Evolutionary conservation across 92 coral and sea anemone species (phyloP).

Genomic region (Desmophyllum pertusum): DNA sequence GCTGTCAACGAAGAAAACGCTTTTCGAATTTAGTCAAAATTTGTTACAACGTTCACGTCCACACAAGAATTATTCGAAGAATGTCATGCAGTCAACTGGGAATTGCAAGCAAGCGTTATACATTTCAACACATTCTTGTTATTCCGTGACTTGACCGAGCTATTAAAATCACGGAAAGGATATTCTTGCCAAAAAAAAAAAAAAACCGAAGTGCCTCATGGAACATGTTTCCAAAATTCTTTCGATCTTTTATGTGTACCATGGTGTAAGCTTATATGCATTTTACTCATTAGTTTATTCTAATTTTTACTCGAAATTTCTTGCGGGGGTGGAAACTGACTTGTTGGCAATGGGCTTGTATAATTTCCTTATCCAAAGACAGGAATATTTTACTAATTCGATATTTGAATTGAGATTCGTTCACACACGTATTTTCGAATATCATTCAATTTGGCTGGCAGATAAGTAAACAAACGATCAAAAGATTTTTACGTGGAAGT

Average conservation of each 20-base stretch:
- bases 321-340: neutral
- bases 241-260: neutral
- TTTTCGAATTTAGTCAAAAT: neutral
- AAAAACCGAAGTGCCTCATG: too few relatives aligned
- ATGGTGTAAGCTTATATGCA: neutral
- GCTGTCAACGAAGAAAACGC: conserved; percentile 1
- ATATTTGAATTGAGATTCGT: neutral
- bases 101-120: neutral
- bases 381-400: neutral
- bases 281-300: neutral
- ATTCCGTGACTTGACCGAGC: neutral
- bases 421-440: neutral
- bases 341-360: neutral
- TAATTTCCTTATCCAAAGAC: neutral
- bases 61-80: conserved; percentile 7
- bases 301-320: neutral
- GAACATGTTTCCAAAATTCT: conserved; percentile 2
- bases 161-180: neutral
- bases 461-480: neutral
- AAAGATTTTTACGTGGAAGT: neutral
- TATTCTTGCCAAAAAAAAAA: neutral
- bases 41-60: neutral
- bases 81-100: neutral
- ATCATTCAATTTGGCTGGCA: neutral
- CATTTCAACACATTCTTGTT: neutral